phyloP scores from a whole-genome alignment of 2,888 invertebrate genomes.

The Phortica okadai region DNA sequence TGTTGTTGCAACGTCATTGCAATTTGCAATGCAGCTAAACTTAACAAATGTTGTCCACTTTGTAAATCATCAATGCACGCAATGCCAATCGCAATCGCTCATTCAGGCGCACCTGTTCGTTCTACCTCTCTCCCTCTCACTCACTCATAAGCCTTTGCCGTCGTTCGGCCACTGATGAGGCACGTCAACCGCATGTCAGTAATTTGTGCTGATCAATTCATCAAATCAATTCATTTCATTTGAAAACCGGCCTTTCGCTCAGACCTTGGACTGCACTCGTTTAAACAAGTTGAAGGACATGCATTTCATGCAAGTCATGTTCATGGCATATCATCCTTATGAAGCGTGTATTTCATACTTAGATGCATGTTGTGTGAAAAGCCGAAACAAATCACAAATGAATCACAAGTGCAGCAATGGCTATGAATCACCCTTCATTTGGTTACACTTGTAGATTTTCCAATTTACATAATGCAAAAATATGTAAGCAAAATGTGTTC shows the following conservation, averaged over 20 bases:
- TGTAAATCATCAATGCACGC: constrained; percentile 34
- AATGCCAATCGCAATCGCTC: constrained; percentile 11
- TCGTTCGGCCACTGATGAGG: constrained; percentile 47
- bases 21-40: background rate
- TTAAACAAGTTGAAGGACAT: constrained; percentile 11
- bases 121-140: background rate
- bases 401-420: too few species aligned
- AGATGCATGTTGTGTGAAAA: too few species aligned
- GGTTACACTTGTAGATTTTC: too few species aligned
- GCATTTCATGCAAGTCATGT: background rate
- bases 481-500: too few species aligned
- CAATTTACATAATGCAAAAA: too few species aligned
- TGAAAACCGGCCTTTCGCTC: background rate
- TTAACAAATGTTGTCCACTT: constrained; percentile 35
- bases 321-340: too few species aligned
- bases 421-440: too few species aligned
- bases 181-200: constrained; percentile 69
- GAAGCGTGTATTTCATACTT: too few species aligned
- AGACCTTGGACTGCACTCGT: background rate
- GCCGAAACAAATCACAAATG: too few species aligned
- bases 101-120: constrained; percentile 12
- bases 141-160: too few species aligned
- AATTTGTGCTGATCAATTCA: constrained; percentile 70
- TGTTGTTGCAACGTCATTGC: constrained; percentile 8
- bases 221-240: constrained; percentile 35